A percentile compares a stretch with the other conserved stretches of the same genome.
These are phyloP conservation scores for Actenoides hombroni DNA, from an alignment of 2,113 vertebrate species.

Conservation along the genomic window DNA sequence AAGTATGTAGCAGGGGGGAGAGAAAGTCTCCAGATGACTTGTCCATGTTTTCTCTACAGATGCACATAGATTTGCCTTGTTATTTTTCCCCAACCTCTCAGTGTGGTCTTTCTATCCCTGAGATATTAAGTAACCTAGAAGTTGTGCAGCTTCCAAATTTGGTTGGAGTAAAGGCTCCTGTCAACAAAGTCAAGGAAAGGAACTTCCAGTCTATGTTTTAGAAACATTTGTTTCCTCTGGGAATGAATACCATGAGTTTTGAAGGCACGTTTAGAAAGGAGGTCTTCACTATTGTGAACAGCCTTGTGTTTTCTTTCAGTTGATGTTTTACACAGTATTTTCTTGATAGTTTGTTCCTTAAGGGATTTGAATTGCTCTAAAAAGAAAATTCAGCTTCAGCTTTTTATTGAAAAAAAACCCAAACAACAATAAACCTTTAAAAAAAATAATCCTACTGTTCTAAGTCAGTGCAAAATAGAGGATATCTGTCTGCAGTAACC, in stretches of 20 bases:
- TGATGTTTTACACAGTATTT: background rate
- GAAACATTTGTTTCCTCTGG: conserved; percentile 25
- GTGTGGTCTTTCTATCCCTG: background rate
- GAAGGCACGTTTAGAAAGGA: background rate
- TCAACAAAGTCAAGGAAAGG: background rate
- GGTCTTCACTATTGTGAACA: background rate
- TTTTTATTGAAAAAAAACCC: background rate
- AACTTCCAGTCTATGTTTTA: conserved; percentile 6
- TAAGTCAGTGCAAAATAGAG: background rate
- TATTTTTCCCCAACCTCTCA: background rate
- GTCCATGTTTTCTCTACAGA: background rate
- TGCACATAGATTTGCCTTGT: background rate
- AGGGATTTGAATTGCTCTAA: background rate
- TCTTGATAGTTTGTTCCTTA: background rate
- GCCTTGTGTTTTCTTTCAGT: background rate
- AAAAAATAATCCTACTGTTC: background rate
- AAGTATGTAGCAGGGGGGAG: background rate
- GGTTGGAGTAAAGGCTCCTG: background rate
- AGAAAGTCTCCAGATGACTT: background rate
- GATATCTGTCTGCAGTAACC: background rate
- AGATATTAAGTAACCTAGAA: background rate
- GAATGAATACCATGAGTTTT: conserved; percentile 39
- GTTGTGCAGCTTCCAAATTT: background rate
- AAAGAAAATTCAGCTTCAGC: background rate
- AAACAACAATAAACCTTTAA: background rate